Percentiles rank a stretch among this genome's conserved stretches.
Conservation (phyloP, 1,140 invertebrate genomes). For the Platyura marginata region DNA sequence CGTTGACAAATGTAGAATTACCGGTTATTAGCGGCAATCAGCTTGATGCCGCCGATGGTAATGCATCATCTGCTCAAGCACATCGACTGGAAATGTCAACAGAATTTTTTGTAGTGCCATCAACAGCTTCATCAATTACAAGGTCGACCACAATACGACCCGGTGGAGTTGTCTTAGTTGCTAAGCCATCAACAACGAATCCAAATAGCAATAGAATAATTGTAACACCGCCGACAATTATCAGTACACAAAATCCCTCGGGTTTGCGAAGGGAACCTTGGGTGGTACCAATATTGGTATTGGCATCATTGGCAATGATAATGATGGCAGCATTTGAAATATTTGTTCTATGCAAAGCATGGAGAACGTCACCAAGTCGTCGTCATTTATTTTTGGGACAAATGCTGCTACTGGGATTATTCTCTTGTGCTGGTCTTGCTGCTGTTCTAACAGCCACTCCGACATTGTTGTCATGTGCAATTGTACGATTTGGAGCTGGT, state of each 20-base stretch:
- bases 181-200: not conserved
- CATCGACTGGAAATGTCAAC: constrained; percentile 52
- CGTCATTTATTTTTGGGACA: constrained; percentile 82
- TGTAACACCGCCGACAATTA: constrained; percentile 16
- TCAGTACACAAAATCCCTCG: constrained; percentile 13
- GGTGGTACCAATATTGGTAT: constrained; percentile 66
- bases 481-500: constrained; percentile 68
- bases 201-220: not conserved
- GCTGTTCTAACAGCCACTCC: constrained; percentile 64
- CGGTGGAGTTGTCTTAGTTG: not conserved
- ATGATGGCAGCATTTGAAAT: constrained; percentile 70
- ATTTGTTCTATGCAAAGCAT: constrained; percentile 76
- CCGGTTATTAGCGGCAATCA: not conserved
- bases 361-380: constrained; percentile 61
- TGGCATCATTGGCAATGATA: constrained; percentile 59
- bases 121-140: constrained; percentile 16
- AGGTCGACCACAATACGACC: constrained; percentile 6
- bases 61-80: constrained; percentile 22
- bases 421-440: constrained; percentile 61
- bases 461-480: constrained; percentile 60
- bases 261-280: constrained; percentile 54
- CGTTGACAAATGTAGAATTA: not conserved
- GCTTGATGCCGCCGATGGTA: not conserved
- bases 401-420: constrained; percentile 71
- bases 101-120: constrained; percentile 52